A percentile compares a stretch with the other conserved stretches of the same genome.
phyloP scores from a whole-genome alignment of 1,140 invertebrate species.

The Bombus haemorrhoidalis region DNA sequence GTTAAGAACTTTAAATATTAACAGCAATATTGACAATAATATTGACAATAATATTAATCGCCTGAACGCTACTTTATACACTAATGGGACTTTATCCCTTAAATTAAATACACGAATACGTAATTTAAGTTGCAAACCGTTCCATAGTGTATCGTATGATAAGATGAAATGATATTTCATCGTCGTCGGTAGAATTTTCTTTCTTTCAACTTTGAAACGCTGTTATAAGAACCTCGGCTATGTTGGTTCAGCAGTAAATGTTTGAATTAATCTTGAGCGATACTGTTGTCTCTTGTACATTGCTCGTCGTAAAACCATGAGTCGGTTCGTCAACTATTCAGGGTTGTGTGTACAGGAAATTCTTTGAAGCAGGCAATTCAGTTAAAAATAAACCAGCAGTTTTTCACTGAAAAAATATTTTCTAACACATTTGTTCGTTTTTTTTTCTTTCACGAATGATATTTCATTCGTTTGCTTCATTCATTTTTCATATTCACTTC shows the following conservation, averaged over 20 bases:
- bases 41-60: too few relatives aligned
- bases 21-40: too few relatives aligned
- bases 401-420: neutral
- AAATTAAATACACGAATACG: too few relatives aligned
- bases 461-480: neutral
- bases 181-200: neutral
- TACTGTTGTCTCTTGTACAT: neutral
- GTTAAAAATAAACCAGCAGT: conserved; percentile 22
- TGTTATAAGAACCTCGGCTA: neutral
- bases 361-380: neutral
- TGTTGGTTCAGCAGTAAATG: neutral
- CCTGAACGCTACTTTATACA: too few relatives aligned
- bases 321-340: neutral
- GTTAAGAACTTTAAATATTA: too few relatives aligned
- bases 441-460: neutral
- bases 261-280: conserved; percentile 26
- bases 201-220: neutral
- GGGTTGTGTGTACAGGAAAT: neutral
- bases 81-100: too few relatives aligned
- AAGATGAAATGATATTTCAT: too few relatives aligned
- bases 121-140: too few relatives aligned
- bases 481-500: too few relatives aligned
- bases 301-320: conserved; percentile 2
- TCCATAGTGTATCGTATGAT: too few relatives aligned
- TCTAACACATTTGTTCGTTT: too few relatives aligned